These are phyloP conservation scores for Himalopsyche tibetana DNA, from an alignment of 2,888 invertebrate species.

Conservation along the genomic window DNA sequence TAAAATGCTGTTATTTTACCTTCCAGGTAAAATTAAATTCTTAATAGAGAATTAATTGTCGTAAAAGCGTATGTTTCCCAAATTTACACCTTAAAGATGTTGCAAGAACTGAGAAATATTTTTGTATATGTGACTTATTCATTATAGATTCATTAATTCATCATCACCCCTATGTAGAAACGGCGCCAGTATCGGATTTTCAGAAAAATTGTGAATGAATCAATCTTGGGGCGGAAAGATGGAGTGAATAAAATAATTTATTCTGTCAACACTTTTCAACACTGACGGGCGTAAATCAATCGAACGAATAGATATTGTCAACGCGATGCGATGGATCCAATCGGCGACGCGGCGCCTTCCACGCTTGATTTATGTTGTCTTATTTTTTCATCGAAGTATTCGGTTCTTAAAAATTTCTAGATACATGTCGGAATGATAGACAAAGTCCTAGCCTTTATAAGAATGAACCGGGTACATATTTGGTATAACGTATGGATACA, in stretches of 20 bases:
- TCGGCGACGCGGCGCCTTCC: conserved; percentile 15
- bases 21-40: too few relatives aligned
- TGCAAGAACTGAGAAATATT: too few relatives aligned
- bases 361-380: conserved; percentile 36
- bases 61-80: too few relatives aligned
- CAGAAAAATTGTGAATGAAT: neutral
- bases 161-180: neutral
- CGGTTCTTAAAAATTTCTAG: neutral
- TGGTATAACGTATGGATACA: too few relatives aligned
- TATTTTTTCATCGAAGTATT: neutral
- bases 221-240: neutral
- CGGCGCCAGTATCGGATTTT: neutral
- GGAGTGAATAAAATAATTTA: conserved; percentile 34
- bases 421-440: neutral
- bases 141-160: too few relatives aligned
- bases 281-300: conserved; percentile 41
- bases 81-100: too few relatives aligned
- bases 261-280: conserved; percentile 24
- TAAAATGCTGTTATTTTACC: too few relatives aligned
- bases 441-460: too few relatives aligned
- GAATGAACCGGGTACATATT: too few relatives aligned
- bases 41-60: too few relatives aligned
- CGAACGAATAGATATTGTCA: conserved; percentile 15
- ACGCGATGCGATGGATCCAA: conserved; percentile 36
- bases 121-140: too few relatives aligned